Evolutionary conservation across 2,113 vertebrate genomes (phyloP), one percentile per base, ranked within the genome.

Genomic region (Acrocephalus arundinaceus): DNA sequence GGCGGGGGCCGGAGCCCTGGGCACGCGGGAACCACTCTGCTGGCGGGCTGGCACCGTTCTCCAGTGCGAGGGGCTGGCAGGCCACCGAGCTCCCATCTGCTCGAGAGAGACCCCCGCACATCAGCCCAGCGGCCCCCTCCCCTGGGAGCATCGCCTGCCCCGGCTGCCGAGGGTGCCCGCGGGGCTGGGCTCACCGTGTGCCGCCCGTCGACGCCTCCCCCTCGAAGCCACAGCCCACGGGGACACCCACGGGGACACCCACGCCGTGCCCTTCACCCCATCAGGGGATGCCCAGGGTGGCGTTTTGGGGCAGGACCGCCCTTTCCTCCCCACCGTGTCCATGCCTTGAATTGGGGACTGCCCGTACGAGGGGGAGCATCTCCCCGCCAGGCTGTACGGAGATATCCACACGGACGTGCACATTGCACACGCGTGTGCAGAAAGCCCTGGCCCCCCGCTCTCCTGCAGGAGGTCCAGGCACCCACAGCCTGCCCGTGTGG

Each of bases 1-100:
- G 94, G 96, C 14, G 59, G 67, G 19, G 89, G 90, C 97, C 95
- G 33, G 80, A 84, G 95, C 95, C 88, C 87, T 79, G 96, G 97
- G 94, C 87, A 85, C 71, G 85, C 51, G 93, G 92, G 91, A 95
- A 82, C 82, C 90, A 92, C 96, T 98, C 97, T 92, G 91, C 89
- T 93, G 98, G 96, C 70, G 68, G 83, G 96, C 95, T 97, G 96
- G 89, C 97, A 95, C 97, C 97, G 95, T 97, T 96, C 96, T 98
- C 98, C 97, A 97, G 97, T 96, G 97, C 92, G 46, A 94, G 70
- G 87, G 95, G 96, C 67, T 97, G 97, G 97, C 96, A 95, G 85
- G 94, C 91, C 87, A 96, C 96, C 95, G 97, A 98, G 97, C 97
- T 97, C 97, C 97, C 97, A 98, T 98, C 98, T 98, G 98, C 91